Evolutionary conservation across 2,797 vertebrate species (phyloP).

Genomic region (Vultur gryphus): DNA sequence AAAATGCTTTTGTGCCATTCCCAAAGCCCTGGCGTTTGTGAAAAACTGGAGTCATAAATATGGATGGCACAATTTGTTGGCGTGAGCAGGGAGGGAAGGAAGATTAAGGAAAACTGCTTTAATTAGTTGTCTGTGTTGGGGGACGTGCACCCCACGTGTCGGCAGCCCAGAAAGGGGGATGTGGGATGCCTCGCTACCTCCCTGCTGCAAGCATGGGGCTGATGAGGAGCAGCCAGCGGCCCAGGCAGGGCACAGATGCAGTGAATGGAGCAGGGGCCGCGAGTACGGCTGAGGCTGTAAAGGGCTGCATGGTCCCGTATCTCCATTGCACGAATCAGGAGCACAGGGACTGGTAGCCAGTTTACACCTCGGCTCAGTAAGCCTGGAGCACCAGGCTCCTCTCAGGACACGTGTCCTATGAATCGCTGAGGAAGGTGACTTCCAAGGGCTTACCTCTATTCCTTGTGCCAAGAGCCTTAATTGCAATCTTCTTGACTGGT

Average conservation of each 20-base stretch:
- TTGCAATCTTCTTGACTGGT: neutral
- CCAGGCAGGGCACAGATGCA: neutral
- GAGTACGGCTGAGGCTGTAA: neutral
- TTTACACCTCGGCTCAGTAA: neutral
- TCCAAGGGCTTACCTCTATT: neutral
- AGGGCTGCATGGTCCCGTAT: neutral
- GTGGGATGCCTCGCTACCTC: neutral
- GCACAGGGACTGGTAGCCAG: rapidly evolving
- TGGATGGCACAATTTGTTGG: neutral
- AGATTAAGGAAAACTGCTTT: neutral
- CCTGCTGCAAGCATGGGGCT: neutral
- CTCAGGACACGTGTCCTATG: rapidly evolving
- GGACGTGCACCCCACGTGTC: rapidly evolving
- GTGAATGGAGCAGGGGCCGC: neutral
- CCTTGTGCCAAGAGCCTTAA: neutral
- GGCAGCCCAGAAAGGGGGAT: neutral
- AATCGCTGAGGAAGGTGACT: neutral
- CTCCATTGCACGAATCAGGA: neutral
- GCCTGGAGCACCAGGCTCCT: neutral
- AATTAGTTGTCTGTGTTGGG: neutral
- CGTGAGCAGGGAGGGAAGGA: neutral
- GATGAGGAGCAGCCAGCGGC: neutral
- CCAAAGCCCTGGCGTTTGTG: neutral
- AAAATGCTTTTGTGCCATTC: neutral
- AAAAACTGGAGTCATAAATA: neutral